phyloP scores from a whole-genome alignment of 2,113 vertebrate species.

The Cnemophilus loriae region DNA sequence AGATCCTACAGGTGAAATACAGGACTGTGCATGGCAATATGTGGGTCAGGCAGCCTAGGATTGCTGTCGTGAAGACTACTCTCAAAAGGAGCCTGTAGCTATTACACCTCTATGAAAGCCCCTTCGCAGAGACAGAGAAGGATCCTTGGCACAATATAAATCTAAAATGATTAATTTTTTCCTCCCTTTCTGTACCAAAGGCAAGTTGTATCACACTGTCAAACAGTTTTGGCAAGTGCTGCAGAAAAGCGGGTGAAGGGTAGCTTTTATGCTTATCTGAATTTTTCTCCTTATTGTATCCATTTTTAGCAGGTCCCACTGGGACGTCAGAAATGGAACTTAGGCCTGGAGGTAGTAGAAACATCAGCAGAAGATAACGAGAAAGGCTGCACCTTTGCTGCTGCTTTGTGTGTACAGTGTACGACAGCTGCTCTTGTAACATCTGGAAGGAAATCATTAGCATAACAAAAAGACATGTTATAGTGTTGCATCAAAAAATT shows the following conservation, averaged over 20 bases:
- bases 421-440: conserved; percentile 9
- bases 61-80: not conserved
- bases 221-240: not conserved
- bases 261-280: not conserved
- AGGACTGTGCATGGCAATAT: not conserved
- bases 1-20: not conserved
- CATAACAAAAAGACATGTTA: not conserved
- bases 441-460: conserved; percentile 45
- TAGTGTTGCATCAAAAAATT: not conserved
- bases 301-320: not conserved
- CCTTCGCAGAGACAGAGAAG: not conserved
- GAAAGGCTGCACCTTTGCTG: not conserved
- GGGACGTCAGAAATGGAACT: not conserved
- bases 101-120: not conserved
- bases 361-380: not conserved
- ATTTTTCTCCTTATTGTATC: not conserved
- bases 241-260: not conserved
- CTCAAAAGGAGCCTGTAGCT: not conserved
- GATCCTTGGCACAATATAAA: not conserved
- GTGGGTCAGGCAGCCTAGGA: not conserved
- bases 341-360: not conserved
- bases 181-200: not conserved
- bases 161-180: not conserved
- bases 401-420: not conserved
- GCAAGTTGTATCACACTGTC: not conserved